Evolutionary conservation across 1,140 invertebrate genomes (phyloP), one percentile per base, ranked within the genome.

Genomic region (Pristionchus pacificus): DNA sequence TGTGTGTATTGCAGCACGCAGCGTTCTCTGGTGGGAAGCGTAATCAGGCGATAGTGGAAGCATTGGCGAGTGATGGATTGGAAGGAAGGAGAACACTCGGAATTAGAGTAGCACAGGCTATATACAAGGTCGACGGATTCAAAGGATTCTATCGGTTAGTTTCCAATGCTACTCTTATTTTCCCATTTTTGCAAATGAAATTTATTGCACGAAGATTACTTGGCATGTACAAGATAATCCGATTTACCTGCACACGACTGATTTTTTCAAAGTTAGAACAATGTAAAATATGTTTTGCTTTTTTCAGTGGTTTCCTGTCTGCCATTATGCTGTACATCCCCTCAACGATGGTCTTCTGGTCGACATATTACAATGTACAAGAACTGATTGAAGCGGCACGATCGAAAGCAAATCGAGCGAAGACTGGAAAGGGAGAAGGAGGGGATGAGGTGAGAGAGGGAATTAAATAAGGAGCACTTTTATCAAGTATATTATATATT

Each of bases 311-410:
- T 2, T 82, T 82, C 66, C 60, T 83, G 0, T 83, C 80, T 1
- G 78, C 80, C 28, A 55, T 82, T n/a, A 75, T 83, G 60, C 63
- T 82, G 38, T 82, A 83, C 68, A 79, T 83, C 68, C 80, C 80
- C 0, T 70, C 70, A 13, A 83, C 81, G 19, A 82, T 84, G 82
- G 77, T 84, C 33, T 84, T 84, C 59, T 84, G 80, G 80, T 72
- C 65, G 10, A 72, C 74, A 24, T 82, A 82, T 62, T 82, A 82
- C 70, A 68, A 77, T 57, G 63, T 66, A 10, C 49, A 81, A 19
- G 63, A 59, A 29, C 32, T 65, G 24, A 71, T 81, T n/a, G 76
- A 77, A 65, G 62, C 58, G 29, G 30, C 79, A 29, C 31, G 75
- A 60, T 24, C 6, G n/a, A n/a, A n/a, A n/a, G n/a, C n/a, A n/a